Evolutionary conservation across 2,888 invertebrate genomes (phyloP), one percentile per base, ranked within the genome.

Genomic region (Invenusta paracnida): DNA sequence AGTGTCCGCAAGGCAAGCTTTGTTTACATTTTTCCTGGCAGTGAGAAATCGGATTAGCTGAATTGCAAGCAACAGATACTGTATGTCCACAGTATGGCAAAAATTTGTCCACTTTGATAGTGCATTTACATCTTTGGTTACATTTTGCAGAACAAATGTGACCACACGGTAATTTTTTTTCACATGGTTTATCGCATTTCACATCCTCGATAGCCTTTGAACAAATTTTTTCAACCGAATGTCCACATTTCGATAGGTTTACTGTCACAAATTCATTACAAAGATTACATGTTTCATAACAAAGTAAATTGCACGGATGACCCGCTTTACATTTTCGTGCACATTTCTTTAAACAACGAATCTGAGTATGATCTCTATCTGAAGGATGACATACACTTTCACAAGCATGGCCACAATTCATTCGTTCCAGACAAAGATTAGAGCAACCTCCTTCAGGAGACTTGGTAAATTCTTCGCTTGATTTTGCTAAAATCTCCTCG

Each of bases 321-420:
- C 48, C 48, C 48, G 5, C 5, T 48, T 48, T 17, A 48, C 48
- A 48, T 11, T 17, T 48, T 48, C 48, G 48, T 48, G 48, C 48
- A 17, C 48, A 48, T 48, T 5, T 5, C 17, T 48, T 48, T 5
- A 11, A 11, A 17, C 48, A 48, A 48, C 17, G 48, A 11, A 48
- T 17, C 5, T 48, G 5, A 17, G 17, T 17, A 48, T 48, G 48
- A 17, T 48, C 48, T 17, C 48, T 5, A 48, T 17, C 17, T 17
- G 17, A 48, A 0, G 92, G 90, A 89, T 95, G 94, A 89, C 95
- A 95, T 17, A 93, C 88, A 48, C 91, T 91, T 0, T 90, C 90
- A 90, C 95, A 95, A 0, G 88, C 89, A 90, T 95, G 95, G 0
- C 93, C 94, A 89, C 95, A 95, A 0, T 88, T 85, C 82, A 94